Percentiles rank a stretch among this genome's conserved stretches.
Conservation (phyloP, 2,797 vertebrate genomes). For the Gallinago solitaria region DNA sequence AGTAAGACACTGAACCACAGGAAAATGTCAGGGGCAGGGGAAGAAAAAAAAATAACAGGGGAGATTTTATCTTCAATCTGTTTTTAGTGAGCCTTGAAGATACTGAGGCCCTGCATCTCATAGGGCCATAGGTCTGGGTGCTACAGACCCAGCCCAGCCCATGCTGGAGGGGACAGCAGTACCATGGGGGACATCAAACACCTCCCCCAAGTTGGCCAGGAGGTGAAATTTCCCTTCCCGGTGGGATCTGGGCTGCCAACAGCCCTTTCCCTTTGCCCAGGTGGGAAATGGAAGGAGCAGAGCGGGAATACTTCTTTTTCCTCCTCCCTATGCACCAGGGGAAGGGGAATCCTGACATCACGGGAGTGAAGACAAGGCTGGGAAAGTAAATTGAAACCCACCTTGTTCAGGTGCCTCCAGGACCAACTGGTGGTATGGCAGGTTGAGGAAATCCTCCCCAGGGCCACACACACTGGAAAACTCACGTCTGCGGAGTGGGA, state of each 20-base stretch:
- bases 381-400: neutral
- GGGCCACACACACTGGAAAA: fast-evolving
- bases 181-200: neutral
- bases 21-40: neutral
- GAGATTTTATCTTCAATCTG: neutral
- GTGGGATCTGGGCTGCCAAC: neutral
- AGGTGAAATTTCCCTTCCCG: neutral
- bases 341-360: neutral
- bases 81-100: neutral
- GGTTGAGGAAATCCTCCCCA: neutral
- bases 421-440: neutral
- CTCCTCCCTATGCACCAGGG: neutral
- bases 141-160: neutral
- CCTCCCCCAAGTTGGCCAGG: neutral
- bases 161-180: neutral
- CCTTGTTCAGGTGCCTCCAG: neutral
- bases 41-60: too few species aligned
- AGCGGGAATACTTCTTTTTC: neutral
- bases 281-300: neutral
- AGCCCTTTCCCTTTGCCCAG: neutral
- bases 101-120: fast-evolving
- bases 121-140: neutral
- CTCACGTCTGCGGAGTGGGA: fast-evolving
- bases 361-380: neutral
- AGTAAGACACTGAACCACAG: neutral